phyloP scores from a whole-genome alignment of 2,797 vertebrate species.

The Chanos chanos region DNA sequence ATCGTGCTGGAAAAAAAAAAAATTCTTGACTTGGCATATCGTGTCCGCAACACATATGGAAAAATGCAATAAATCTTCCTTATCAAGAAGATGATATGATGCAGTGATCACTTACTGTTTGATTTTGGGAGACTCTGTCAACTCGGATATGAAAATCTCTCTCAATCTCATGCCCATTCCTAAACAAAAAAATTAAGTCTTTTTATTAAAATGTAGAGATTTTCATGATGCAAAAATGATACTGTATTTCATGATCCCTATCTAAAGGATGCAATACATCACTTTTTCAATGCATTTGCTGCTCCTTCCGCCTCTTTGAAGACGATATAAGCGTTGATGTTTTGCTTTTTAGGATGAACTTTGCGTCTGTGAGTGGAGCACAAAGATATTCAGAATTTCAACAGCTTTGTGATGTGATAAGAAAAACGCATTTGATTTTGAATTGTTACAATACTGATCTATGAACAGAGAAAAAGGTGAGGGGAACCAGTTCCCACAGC shows the following conservation, averaged over 20 bases:
- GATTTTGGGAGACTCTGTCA: slow-evolving; percentile 71
- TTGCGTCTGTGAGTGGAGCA: slow-evolving; percentile 71
- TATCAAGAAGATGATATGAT: too few species aligned
- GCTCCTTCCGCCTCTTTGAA: slow-evolving; percentile 78
- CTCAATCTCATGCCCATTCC: slow-evolving; percentile 86
- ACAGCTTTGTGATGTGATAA: too few species aligned
- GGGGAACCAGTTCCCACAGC: neutral
- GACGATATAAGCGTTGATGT: slow-evolving; percentile 90
- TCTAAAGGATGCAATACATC: slow-evolving; percentile 20
- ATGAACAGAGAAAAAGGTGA: neutral
- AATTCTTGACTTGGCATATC: too few species aligned
- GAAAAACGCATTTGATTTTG: too few species aligned
- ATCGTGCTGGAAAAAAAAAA: slow-evolving; percentile 73
- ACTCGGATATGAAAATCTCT: slow-evolving; percentile 84
- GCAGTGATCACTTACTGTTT: slow-evolving; percentile 25
- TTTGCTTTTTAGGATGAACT: slow-evolving; percentile 81
- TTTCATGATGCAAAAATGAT: neutral
- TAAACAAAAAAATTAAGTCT: slow-evolving; percentile 44
- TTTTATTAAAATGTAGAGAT: neutral
- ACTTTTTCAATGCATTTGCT: slow-evolving; percentile 77
- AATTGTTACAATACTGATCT: too few species aligned
- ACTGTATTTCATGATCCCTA: neutral
- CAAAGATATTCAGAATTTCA: neutral
- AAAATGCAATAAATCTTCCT: too few species aligned
- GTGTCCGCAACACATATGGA: too few species aligned